phyloP scores from a whole-genome alignment of 2,888 invertebrate genomes.

The Cantharis rufa region DNA sequence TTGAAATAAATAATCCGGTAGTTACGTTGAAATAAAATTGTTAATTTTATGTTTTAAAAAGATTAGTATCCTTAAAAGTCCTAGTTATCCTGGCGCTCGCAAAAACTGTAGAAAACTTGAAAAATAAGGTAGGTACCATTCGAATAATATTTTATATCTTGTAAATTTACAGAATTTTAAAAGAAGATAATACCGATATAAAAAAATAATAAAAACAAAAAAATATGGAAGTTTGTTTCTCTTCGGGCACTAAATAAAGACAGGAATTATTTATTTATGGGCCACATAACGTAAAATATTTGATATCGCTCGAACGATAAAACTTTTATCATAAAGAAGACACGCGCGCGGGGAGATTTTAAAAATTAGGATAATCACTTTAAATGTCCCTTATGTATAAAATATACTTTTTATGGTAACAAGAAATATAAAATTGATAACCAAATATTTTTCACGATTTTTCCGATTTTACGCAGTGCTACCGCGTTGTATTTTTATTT shows the following conservation, averaged over 20 bases:
- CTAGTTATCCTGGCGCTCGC: background rate
- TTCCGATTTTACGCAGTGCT: background rate
- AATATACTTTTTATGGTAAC: background rate
- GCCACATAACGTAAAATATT: background rate
- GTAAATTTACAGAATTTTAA: background rate
- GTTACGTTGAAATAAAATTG: background rate
- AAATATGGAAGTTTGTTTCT: background rate
- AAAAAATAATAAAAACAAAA: background rate
- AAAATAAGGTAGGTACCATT: background rate
- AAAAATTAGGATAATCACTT: background rate
- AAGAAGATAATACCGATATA: background rate
- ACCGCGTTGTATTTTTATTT: background rate
- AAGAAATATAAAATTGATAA: background rate
- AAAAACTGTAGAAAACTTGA: too few species aligned
- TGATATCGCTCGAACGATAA: background rate
- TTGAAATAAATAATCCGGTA: too few species aligned
- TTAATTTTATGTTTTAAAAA: background rate
- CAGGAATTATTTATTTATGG: background rate
- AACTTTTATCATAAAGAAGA: background rate
- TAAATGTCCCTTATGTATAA: background rate
- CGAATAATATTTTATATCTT: background rate
- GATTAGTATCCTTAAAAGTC: too few species aligned
- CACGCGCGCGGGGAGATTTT: background rate
- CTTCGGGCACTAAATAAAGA: background rate
- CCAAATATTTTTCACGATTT: background rate